A percentile compares a stretch with the other conserved stretches of the same genome.
Evolutionary conservation across 2,113 vertebrate species (phyloP).

Genomic region (Bettongia penicillata): DNA sequence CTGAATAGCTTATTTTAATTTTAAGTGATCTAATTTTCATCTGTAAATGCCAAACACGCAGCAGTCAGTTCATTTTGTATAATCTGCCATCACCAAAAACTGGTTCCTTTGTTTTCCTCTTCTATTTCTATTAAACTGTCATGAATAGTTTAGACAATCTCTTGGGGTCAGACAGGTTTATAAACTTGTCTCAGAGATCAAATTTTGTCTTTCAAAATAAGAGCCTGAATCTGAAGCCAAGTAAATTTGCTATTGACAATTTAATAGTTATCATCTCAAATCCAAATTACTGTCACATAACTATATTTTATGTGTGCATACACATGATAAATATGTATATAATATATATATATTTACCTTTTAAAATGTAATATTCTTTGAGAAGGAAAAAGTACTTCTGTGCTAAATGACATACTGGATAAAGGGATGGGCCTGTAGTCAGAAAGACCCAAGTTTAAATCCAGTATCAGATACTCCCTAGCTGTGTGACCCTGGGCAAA

Average conservation of each 20-base stretch:
- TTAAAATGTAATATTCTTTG: neutral
- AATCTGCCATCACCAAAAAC: conserved; percentile 5
- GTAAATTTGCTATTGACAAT: neutral
- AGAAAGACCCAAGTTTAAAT: neutral
- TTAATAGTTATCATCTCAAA: neutral
- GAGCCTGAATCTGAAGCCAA: neutral
- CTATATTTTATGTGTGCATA: neutral
- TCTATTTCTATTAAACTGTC: conserved; percentile 39
- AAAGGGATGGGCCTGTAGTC: neutral
- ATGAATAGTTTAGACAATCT: conserved; percentile 18
- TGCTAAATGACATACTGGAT: neutral
- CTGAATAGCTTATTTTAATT: neutral
- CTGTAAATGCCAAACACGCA: conserved; percentile 12
- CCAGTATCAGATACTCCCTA: neutral
- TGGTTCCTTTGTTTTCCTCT: conserved; percentile 49
- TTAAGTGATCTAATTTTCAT: neutral
- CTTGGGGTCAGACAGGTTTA: conserved; percentile 4
- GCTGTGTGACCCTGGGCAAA: neutral
- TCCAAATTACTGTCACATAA: neutral
- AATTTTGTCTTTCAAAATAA: conserved; percentile 5
- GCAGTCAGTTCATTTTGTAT: conserved; percentile 5
- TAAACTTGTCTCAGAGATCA: neutral
- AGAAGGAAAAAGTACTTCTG: neutral
- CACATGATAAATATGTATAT: neutral
- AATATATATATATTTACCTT: neutral